A percentile compares a stretch with the other conserved stretches of the same genome.
Conservation (phyloP, 2,113 vertebrate species). For the Scophthalmus maximus region DNA sequence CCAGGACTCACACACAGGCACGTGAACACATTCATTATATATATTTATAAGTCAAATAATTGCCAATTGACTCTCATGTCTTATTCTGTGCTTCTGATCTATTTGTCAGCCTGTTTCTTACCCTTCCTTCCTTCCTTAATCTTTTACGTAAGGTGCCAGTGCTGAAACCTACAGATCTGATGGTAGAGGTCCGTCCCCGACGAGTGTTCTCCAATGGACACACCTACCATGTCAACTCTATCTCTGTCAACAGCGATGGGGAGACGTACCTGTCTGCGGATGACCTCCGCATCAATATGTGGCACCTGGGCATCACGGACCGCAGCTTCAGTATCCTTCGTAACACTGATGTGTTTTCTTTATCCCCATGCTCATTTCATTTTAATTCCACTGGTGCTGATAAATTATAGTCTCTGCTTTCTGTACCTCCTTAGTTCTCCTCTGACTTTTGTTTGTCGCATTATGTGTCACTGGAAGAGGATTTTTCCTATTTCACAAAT, state of each 20-base stretch:
- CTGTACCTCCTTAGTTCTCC: neutral
- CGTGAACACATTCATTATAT: neutral
- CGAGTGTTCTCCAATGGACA: slow-evolving; percentile 93
- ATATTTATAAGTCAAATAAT: too few species aligned
- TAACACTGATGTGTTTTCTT: neutral
- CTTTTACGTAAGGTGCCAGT: slow-evolving; percentile 85
- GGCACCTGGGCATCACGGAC: slow-evolving; percentile 96
- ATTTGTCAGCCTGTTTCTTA: neutral
- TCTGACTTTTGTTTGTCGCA: slow-evolving; percentile 8
- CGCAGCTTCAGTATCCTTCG: slow-evolving; percentile 97
- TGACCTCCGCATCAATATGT: slow-evolving; percentile 95
- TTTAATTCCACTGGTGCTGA: neutral
- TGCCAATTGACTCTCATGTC: too few species aligned
- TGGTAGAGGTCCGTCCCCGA: slow-evolving; percentile 95
- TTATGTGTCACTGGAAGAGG: slow-evolving; percentile 3
- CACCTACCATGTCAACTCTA: slow-evolving; percentile 95
- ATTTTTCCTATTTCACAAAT: slow-evolving; percentile 18
- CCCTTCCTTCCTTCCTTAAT: neutral
- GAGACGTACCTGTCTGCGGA: slow-evolving; percentile 94
- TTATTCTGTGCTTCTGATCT: neutral
- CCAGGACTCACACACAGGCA: slow-evolving; percentile 7
- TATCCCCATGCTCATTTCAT: neutral
- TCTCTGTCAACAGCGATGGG: slow-evolving; percentile 96
- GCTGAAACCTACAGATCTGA: slow-evolving; percentile 92
- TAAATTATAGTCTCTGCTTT: neutral